phyloP scores from a whole-genome alignment of 2,797 vertebrate genomes.

The Antennarius maculatus region DNA sequence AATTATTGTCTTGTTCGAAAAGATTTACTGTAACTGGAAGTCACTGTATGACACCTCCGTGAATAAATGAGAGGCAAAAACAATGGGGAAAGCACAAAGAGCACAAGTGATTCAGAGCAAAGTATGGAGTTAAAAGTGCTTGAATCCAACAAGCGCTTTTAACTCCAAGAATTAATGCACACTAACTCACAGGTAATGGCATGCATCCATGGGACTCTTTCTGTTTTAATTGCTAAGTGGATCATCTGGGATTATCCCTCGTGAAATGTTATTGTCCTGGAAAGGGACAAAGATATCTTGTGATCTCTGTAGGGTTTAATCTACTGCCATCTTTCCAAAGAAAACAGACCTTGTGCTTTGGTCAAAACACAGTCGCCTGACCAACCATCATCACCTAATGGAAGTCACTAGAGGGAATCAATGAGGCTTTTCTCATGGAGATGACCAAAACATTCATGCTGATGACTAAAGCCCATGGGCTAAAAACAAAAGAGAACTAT shows the following conservation, averaged over 20 bases:
- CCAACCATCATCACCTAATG: slow-evolving; percentile 77
- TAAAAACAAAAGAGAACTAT: slow-evolving; percentile 51
- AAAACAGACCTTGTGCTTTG: slow-evolving; percentile 75
- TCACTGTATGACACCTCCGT: neutral
- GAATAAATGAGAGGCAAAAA: neutral
- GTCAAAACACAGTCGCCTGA: slow-evolving; percentile 74
- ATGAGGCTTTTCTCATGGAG: slow-evolving; percentile 78
- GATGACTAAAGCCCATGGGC: slow-evolving; percentile 64
- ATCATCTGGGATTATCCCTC: slow-evolving; percentile 85
- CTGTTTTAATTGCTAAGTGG: slow-evolving; percentile 83
- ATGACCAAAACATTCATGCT: slow-evolving; percentile 67
- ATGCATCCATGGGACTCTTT: slow-evolving; percentile 51
- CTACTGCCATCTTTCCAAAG: slow-evolving; percentile 73
- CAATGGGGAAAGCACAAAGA: neutral
- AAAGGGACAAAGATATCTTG: slow-evolving; percentile 83
- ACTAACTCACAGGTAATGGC: slow-evolving; percentile 46
- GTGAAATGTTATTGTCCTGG: slow-evolving; percentile 83
- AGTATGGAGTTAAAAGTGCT: neutral
- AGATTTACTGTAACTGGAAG: neutral
- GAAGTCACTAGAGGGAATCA: slow-evolving; percentile 73
- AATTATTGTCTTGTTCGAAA: slow-evolving; percentile 3
- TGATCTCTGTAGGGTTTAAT: slow-evolving; percentile 81
- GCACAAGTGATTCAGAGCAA: neutral
- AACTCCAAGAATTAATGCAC: slow-evolving; percentile 29
- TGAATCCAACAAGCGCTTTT: slow-evolving; percentile 6